Evolutionary conservation across 2,113 vertebrate species (phyloP).

Genomic region (Mustela nigripes): DNA sequence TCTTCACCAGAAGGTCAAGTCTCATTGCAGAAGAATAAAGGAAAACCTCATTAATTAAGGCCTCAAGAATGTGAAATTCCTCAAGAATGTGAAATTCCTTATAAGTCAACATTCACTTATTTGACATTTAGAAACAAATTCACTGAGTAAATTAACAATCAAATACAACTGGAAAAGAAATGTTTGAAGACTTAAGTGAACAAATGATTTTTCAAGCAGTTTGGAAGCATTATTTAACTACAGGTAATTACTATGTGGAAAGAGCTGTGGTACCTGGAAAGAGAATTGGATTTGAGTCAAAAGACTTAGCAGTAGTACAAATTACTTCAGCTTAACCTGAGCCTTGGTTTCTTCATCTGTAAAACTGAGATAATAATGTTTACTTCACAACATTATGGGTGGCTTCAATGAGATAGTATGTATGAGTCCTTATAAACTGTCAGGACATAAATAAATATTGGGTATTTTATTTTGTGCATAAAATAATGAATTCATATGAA

Average conservation of each 20-base stretch:
- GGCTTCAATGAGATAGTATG: background rate
- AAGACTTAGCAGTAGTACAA: slow-evolving; percentile 54
- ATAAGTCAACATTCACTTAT: slow-evolving; percentile 50
- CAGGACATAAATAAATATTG: slow-evolving; percentile 54
- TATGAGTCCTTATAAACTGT: background rate
- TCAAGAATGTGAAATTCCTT: slow-evolving; percentile 66
- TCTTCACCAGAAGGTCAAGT: slow-evolving; percentile 48
- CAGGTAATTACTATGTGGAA: slow-evolving; percentile 52
- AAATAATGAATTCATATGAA: slow-evolving; percentile 35
- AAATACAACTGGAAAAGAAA: slow-evolving; percentile 60
- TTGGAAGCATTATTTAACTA: slow-evolving; percentile 53
- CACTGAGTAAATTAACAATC: slow-evolving; percentile 69
- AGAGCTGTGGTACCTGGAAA: slow-evolving; percentile 4
- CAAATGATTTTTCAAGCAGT: slow-evolving; percentile 56
- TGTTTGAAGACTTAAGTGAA: slow-evolving; percentile 47
- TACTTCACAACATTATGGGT: slow-evolving; percentile 44
- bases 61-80: slow-evolving; percentile 65
- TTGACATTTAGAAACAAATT: slow-evolving; percentile 66
- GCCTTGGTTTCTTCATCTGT: slow-evolving; percentile 51
- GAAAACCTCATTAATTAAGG: slow-evolving; percentile 68
- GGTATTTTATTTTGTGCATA: background rate
- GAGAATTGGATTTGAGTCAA: slow-evolving; percentile 47
- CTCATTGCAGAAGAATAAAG: slow-evolving; percentile 59
- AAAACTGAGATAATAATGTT: slow-evolving; percentile 31
- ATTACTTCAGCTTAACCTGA: slow-evolving; percentile 13